Base-by-base conservation (phyloP, 1,140 invertebrate species). In the Ctenoplectra terminalis region DNA sequence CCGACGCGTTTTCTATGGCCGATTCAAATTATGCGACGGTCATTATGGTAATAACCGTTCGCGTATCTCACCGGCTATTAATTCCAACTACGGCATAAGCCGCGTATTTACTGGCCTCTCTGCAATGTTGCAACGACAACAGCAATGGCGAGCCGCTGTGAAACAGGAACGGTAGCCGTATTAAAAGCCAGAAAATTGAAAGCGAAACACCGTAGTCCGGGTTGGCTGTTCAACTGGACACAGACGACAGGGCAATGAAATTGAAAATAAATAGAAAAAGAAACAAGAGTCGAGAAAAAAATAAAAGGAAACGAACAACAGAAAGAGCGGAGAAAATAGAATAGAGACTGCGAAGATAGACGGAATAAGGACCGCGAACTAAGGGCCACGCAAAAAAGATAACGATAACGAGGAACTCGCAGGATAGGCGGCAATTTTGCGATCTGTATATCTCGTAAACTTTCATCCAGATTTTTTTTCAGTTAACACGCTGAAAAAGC, bases 31-130 rank as follows among this genome's bases (percentile, higher is more conserved):
- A 84, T 78, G 81, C 76, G 66, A 75, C 56, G 85, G 84, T 87
- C 86, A 87, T 87, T 87, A 87, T 84, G 86, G 85, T 87, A 87
- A 87, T 87, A 87, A 87, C 86, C 81, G 63, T 86, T 86, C 67
- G 63, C 81, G 76, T 86, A 87, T 86, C 84, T 80, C 86, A 77
- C 76, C 76, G 56, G 43, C 81, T 87, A 87, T 87, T 86, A 87
- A 87, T 87, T 87, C 86, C 81, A 54, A 66, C 56, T 64, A 73
- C 75, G 76, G 72, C 74, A 73, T 77, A 80, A 87, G 72, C 84
- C 81, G 63, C 43, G 67, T 83, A 86, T 87, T 87, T 86, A 83
- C 82, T 67, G n/a, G 50, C 17, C 37, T 64, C n/a, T 34, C 34
- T 31, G 60, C 2, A 15, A 26, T 46, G 50, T 13, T 60, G 46